Conservation (phyloP, 2,113 vertebrate genomes). For the Neopipo cinnamomea region DNA sequence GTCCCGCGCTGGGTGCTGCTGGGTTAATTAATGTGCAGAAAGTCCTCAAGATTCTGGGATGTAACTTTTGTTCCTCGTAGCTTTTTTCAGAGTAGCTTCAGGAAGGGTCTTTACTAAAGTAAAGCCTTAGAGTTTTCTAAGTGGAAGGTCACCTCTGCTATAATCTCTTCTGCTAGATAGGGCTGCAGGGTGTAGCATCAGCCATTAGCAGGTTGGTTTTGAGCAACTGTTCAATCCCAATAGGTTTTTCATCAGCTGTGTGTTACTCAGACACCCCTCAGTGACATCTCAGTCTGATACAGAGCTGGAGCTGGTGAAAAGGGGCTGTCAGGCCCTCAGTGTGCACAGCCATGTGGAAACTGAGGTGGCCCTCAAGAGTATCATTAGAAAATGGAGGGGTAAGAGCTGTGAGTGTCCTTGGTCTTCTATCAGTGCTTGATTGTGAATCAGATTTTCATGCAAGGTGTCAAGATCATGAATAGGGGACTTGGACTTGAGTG, state of each 20-base stretch:
- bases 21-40: conserved; percentile 4
- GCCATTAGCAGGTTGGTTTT: neutral
- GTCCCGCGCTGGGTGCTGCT: neutral
- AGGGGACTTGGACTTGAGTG: neutral
- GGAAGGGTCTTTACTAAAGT: neutral
- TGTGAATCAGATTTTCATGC: neutral
- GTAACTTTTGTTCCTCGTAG: neutral
- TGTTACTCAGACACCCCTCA: neutral
- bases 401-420: neutral
- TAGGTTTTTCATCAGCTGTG: neutral
- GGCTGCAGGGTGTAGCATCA: neutral
- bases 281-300: neutral
- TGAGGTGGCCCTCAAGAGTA: neutral
- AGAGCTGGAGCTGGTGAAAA: neutral
- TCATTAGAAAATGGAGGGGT: neutral
- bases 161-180: neutral
- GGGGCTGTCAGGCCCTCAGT: neutral
- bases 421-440: neutral
- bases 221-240: neutral
- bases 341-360: neutral
- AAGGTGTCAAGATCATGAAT: neutral
- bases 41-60: neutral
- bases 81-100: neutral
- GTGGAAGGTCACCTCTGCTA: neutral
- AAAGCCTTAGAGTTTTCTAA: neutral